phyloP scores from a whole-genome alignment of 2,888 invertebrate genomes.

The Glyphotaelius pellucidus region DNA sequence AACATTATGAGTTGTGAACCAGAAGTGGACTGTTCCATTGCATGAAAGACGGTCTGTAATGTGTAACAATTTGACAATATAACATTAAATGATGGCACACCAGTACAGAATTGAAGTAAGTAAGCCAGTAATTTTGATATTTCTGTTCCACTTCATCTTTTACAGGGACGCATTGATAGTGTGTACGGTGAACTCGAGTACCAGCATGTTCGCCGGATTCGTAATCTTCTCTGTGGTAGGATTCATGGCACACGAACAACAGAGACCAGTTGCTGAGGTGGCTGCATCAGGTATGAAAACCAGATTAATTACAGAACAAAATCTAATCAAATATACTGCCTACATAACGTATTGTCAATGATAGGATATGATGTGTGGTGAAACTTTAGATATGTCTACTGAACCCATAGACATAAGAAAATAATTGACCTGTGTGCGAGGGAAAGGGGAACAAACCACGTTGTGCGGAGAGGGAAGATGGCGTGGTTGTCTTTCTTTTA shows the following conservation, averaged over 20 bases:
- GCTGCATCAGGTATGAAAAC: slow-evolving; percentile 89
- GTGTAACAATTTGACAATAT: too few relatives aligned
- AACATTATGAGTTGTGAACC: neutral
- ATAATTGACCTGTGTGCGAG: too few relatives aligned
- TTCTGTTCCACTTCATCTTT: slow-evolving; percentile 61
- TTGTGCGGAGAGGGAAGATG: too few relatives aligned
- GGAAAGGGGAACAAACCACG: too few relatives aligned
- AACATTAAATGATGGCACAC: too few relatives aligned
- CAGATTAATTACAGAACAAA: neutral
- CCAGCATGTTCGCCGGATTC: slow-evolving; percentile 96
- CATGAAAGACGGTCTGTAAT: too few relatives aligned
- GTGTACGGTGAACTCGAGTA: slow-evolving; percentile 93
- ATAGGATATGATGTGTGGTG: too few relatives aligned
- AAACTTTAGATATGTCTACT: too few relatives aligned
- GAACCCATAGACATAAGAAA: too few relatives aligned
- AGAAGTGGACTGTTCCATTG: neutral
- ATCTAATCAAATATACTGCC: too few relatives aligned
- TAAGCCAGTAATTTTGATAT: neutral
- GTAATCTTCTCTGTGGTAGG: slow-evolving; percentile 96
- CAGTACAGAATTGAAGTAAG: neutral
- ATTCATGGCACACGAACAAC: slow-evolving; percentile 96
- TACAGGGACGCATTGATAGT: slow-evolving; percentile 92
- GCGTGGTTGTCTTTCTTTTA: too few relatives aligned
- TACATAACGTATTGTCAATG: too few relatives aligned
- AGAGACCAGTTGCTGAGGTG: slow-evolving; percentile 93